Conservation (phyloP, 2,888 invertebrate species). For the Cyclophora punctaria region DNA sequence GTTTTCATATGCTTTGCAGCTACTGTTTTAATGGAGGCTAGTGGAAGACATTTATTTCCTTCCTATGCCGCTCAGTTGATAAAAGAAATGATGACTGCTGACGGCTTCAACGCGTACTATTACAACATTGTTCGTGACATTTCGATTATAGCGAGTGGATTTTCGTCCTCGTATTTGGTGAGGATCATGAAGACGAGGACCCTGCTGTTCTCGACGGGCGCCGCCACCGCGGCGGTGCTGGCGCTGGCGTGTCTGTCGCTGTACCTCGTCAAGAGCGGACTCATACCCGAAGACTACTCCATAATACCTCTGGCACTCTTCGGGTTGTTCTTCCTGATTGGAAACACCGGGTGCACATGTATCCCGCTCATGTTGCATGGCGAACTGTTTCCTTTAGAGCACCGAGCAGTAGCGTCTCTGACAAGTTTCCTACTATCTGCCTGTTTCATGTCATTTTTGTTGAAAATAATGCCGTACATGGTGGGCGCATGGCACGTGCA, state of each 20-base stretch:
- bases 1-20: constrained; percentile 33
- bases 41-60: constrained; percentile 46
- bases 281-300: constrained; percentile 24
- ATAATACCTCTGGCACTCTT: constrained; percentile 39
- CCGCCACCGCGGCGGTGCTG: constrained; percentile 22
- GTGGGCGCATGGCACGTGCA: not conserved
- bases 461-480: not conserved
- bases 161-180: constrained; percentile 37
- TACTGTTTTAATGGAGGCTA: constrained; percentile 33
- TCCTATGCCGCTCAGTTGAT: constrained; percentile 47
- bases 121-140: constrained; percentile 41
- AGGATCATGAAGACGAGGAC: constrained; percentile 40
- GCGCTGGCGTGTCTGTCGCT: constrained; percentile 13
- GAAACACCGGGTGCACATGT: constrained; percentile 48
- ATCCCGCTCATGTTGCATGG: constrained; percentile 51
- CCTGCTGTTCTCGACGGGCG: constrained; percentile 42
- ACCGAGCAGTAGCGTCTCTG: constrained; percentile 38
- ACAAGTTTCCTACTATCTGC: constrained; percentile 33
- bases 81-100: constrained; percentile 30
- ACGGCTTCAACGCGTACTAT: constrained; percentile 32
- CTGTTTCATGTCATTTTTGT: not conserved
- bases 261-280: constrained; percentile 28
- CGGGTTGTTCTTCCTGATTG: constrained; percentile 37
- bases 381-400: constrained; percentile 47
- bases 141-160: constrained; percentile 36